These are phyloP conservation scores for Drosophila pseudoobscura DNA, from an alignment of 1,140 invertebrate genomes.

Conservation along the genomic window DNA sequence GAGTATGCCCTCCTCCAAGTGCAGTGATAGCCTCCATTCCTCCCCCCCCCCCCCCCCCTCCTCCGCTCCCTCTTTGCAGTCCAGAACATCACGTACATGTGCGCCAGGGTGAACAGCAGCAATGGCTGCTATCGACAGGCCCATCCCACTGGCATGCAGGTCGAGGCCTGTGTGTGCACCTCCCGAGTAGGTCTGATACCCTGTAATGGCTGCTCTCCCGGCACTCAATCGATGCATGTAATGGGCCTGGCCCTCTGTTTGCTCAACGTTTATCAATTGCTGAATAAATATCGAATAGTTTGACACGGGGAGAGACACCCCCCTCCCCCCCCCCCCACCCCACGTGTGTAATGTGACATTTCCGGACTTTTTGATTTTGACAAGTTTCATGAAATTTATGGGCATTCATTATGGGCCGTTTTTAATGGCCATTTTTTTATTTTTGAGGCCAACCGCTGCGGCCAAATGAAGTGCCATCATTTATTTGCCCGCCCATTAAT, in stretches of 20 bases:
- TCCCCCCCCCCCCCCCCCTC: too few species aligned
- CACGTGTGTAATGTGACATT: slow-evolving; percentile 56
- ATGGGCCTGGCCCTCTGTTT: slow-evolving; percentile 37
- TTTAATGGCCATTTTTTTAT: slow-evolving; percentile 3
- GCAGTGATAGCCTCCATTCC: not conserved
- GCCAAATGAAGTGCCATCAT: slow-evolving; percentile 68
- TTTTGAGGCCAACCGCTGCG: slow-evolving; percentile 19
- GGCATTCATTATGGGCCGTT: slow-evolving; percentile 40
- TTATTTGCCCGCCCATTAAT: slow-evolving; percentile 62
- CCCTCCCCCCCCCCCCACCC: too few species aligned
- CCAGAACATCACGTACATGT: slow-evolving; percentile 81
- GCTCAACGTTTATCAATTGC: slow-evolving; percentile 49
- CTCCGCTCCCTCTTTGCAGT: slow-evolving; percentile 38
- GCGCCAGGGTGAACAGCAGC: slow-evolving; percentile 66
- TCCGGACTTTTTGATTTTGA: slow-evolving; percentile 60
- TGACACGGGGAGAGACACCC: not conserved
- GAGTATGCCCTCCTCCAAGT: slow-evolving; percentile 31
- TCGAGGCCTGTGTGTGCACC: slow-evolving; percentile 76
- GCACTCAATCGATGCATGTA: not conserved
- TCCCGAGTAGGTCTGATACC: slow-evolving; percentile 65
- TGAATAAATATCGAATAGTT: slow-evolving; percentile 36
- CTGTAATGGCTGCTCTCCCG: slow-evolving; percentile 50
- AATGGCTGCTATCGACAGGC: slow-evolving; percentile 71
- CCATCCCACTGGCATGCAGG: slow-evolving; percentile 63
- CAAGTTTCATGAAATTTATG: slow-evolving; percentile 63